A percentile compares a stretch with the other conserved stretches of the same genome.
These are phyloP conservation scores for Mastacembelus armatus DNA, from an alignment of 2,797 vertebrate genomes.

Conservation along the genomic window DNA sequence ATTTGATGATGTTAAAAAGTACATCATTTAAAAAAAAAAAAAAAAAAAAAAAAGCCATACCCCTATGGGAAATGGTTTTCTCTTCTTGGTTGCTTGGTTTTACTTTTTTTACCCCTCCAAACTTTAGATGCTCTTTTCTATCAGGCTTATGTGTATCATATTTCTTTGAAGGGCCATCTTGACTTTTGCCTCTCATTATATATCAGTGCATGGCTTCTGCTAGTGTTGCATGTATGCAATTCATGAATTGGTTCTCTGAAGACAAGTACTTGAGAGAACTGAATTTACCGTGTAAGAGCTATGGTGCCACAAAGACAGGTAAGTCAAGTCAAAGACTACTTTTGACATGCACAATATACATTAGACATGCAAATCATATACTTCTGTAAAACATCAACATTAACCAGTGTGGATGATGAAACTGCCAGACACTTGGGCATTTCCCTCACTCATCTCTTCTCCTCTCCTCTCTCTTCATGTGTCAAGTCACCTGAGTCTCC, in stretches of 20 bases:
- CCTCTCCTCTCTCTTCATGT: conserved; percentile 30
- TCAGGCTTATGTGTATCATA: conserved; percentile 24
- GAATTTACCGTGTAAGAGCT: conserved; percentile 15
- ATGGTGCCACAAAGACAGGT: not conserved
- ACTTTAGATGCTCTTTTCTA: conserved; percentile 19
- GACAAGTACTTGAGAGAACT: conserved; percentile 41
- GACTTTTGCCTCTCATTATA: conserved; percentile 63
- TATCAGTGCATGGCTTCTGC: conserved; percentile 29
- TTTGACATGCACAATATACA: conserved; percentile 5
- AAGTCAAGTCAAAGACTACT: not conserved
- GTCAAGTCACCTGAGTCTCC: conserved; percentile 46
- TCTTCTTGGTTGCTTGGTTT: conserved; percentile 22
- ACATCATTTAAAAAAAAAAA: not conserved
- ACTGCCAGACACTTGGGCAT: conserved; percentile 26
- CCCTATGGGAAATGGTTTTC: not conserved
- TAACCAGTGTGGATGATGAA: conserved; percentile 23
- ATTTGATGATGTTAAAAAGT: not conserved
- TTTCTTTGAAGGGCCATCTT: conserved; percentile 48
- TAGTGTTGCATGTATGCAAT: conserved; percentile 29
- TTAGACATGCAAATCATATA: conserved; percentile 13
- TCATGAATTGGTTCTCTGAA: conserved; percentile 60
- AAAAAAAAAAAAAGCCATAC: conserved; percentile 5
- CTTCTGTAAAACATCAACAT: conserved; percentile 33
- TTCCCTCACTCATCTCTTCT: conserved; percentile 33
- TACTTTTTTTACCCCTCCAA: conserved; percentile 21